Base-by-base conservation (phyloP, 2,797 vertebrate genomes). In the Enoplosus armatus region DNA sequence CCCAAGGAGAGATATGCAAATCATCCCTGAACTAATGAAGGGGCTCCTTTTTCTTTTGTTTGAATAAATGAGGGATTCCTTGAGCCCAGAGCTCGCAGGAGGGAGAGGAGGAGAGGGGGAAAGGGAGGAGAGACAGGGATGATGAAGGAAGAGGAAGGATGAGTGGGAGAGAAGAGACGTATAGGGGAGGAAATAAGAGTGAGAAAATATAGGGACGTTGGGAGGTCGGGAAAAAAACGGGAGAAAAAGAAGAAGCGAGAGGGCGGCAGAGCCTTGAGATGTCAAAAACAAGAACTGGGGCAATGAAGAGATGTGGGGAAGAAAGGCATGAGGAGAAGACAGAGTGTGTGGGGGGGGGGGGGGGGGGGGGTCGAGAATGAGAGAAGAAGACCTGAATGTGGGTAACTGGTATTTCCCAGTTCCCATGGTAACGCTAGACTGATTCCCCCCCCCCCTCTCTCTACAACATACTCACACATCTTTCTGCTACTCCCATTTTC, bases 361-460 rank as follows among this genome's bases (percentile, higher is more conserved):
- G 31, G 75, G 80, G 39, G 79, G 78, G 73, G 47, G 76, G 47
- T 15, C 0, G 20, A 65, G 35, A 79, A 26, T 48, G 16, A 67
- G 51, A 45, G 61, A 70, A 61, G 83, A 80, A 83, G 85, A 87
- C 79, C 79, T 87, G 69, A 51, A 77, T 81, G 69, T 87, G 86
- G 80, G 61, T 72, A 66, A 72, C 69, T 63, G 91, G 93, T 92
- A 93, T 94, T 93, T 93, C 94, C 94, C 89, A 92, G 95, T 96
- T 96, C 90, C 95, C 93, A 95, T 96, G 93, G 95, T 87, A 95
- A 95, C 94, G 0, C 78, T 69, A 77, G 54, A 82, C 78, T 83
- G 72, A 64, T 84, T 35, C 70, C 24, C 53, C 62, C 6, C n/a
- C 27, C 51, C 24, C 26, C 14, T 5, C 37, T 8, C 48, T 8